Evolutionary conservation across 2,888 invertebrate genomes (phyloP), one percentile per base, ranked within the genome.

Genomic region (Acanthococcus lagerstroemiae): DNA sequence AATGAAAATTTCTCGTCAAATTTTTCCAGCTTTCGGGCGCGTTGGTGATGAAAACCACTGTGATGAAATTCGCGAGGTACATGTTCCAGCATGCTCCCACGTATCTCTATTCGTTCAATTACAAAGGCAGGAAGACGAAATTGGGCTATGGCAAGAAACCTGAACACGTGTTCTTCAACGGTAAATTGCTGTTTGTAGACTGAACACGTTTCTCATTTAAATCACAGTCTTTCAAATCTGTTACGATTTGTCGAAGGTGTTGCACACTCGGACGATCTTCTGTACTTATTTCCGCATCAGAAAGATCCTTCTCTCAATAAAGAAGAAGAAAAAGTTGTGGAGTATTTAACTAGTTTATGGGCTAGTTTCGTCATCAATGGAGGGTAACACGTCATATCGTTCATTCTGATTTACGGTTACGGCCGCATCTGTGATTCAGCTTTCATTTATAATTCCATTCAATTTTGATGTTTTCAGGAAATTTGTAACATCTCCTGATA

Each of bases 231-330:
- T n/a, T n/a, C n/a, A n/a, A n/a, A n/a, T n/a, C n/a, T n/a, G n/a
- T n/a, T n/a, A n/a, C n/a, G n/a, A n/a, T n/a, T n/a, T n/a, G n/a
- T n/a, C n/a, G 58, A 68, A 76, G 79, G 82, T 2, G 79, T 80
- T 1, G 80, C 82, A 69, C 83, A 83, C 72, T 81, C 82, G 0
- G 80, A 83, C 70, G 83, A 84, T 68, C 76, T 82, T 26, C 77
- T 82, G n/a, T 81, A 83, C 71, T 70, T 83, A n/a, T 83, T 82
- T 72, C 77, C 77, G 2, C 76, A 77, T 2, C 76, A 77, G 2
- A 71, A 74, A 67, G 72, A 74, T 12, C 74, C 75, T 17, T 45
- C 24, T 56, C 70, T 79, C 25, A 76, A 75, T 67, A 71, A 68
- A 2, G 67, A 69, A 5, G 80, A 80, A 63, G 73, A 72, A 1